Evolutionary conservation across 1,140 invertebrate species (phyloP), one percentile per base, ranked within the genome.

Genomic region (Teleopsis dalmanni): DNA sequence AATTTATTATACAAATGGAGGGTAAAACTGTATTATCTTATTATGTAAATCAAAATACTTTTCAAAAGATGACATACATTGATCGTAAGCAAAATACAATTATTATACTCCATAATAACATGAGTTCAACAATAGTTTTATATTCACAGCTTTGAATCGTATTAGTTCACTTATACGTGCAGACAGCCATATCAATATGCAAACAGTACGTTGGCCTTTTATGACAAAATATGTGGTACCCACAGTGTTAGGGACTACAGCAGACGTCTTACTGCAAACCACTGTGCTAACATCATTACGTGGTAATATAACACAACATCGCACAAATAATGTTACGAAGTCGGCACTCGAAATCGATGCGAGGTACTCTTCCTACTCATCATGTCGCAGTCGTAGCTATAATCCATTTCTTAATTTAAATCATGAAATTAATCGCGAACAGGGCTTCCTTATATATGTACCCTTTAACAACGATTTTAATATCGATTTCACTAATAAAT

Each of bases 311-410:
- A 78, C 75, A 3, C 71, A 70, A 27, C 58, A 66, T 41, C 58
- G 56, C 5, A 54, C 42, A 1, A 50, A 64, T 13, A 56, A 70
- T 22, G 51, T 62, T 3, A 69, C 57, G 35, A 73, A 71, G 54
- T 72, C 78, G 38, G 77, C 76, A 27, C 72, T 79, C 53, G 76
- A 80, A 54, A 65, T 80, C 22, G 78, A 80, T 58, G 70, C 78
- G 6, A 72, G 79, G 19, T 78, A 78, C 57, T 76, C 77, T 7
- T 73, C 79, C 53, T 78, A 79, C 57, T 75, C 76, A 5, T 72
- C 74, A 13, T 75, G 79, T 52, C 69, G 64, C 16, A 72, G 77
- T 41, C 75, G 75, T 53, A 75, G 70, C 55, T 81, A 78, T 47
- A 80, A 80, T 66, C 78, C 78, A 0, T 62, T 80, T 23, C 64